Base-by-base conservation (phyloP, 2,888 invertebrate species). In the Uloborus plumipes region DNA sequence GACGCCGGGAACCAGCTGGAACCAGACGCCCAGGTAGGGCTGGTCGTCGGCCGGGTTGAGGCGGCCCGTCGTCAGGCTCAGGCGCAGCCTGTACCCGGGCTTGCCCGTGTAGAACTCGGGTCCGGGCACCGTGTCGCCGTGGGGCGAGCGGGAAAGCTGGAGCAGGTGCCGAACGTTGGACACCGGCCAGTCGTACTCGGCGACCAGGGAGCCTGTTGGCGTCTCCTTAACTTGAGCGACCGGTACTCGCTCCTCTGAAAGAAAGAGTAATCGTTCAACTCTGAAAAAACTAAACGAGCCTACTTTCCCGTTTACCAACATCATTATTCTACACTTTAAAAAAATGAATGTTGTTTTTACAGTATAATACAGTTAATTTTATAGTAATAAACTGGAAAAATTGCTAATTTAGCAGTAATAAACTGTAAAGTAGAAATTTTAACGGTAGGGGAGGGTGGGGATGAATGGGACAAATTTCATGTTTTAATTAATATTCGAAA, bases 21-120 rank as follows among this genome's bases (percentile, higher is more conserved):
- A 79, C 83, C 85, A 86, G 0, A 85, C 74, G 2, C 86, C 86
- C 20, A 85, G 20, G 71, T 85, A 85, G 1, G 70, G 64, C 14
- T 69, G 16, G 14, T 66, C 76, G 53, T 86, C 85, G 0, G 55
- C 13, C 0, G 81, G 70, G 22, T 79, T 75, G 58, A 79, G 58
- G 7, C 70, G 53, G 2, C 84, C 75, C 9, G 76, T 31, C 2
- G 82, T 75, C 9, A 84, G 26, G 49, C 78, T 67, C 4, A 78
- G 62, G 0, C 75, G 58, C 2, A 84, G 47, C 39, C 79, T 78
- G 47, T 84, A 84, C 1, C 84, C 84, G 2, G 84, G 84, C 14
- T 75, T 67, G 2, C 82, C 75, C 1, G 84, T 84, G 50, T 82
- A 79, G 71, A 84, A 84, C 1, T 70, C 78, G 1, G 84, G 84